Base-by-base conservation (phyloP, 2,888 invertebrate genomes). In the Dione vanillae region DNA sequence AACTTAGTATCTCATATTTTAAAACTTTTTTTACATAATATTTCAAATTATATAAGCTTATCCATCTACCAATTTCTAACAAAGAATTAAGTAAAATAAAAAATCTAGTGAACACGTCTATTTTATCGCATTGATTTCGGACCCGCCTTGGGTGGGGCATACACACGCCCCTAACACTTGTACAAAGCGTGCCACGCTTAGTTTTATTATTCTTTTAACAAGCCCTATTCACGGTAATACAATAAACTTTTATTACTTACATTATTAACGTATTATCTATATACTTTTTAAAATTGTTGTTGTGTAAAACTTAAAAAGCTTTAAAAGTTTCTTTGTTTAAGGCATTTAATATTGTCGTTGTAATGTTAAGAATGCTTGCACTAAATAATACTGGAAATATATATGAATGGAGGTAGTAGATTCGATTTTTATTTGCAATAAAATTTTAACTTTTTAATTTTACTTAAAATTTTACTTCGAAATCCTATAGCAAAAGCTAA, bases 151-250 rank as follows among this genome's bases (percentile, higher is more conserved):
- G 74, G 79, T 76, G 66, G 76, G 76, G 75, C 84, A 83, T 80
- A 78, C 82, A 84, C 83, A 80, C 86, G 87, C 87, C 86, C 83
- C 72, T 69, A 75, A 72, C 71, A 67, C 49, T 52, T 35, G 41
- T 43, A 61, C 61, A 27, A 35, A 45, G n/a, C 45, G 45, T 59
- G 67, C 41, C 45, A 62, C 68, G 62, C 45, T 35, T 64, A 37
- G 40, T 45, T 68, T 67, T 67, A 67, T 67, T 68, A 68, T 62
- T 52, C 51, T 16, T 58, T 47, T 20, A 40, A 20, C 41, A 37
- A n/a, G 49, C 35, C 35, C 41, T 54, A 35, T 45, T 35, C 11
- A 45, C 16, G 6, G 27, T 35, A 16, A 37, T 11, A 7, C 27
- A 45, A 27, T 61, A 20, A 61, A 56, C 10, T 54, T 16, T 54